Evolutionary conservation across 2,113 vertebrate species (phyloP).

Genomic region (Pimephales promelas): DNA sequence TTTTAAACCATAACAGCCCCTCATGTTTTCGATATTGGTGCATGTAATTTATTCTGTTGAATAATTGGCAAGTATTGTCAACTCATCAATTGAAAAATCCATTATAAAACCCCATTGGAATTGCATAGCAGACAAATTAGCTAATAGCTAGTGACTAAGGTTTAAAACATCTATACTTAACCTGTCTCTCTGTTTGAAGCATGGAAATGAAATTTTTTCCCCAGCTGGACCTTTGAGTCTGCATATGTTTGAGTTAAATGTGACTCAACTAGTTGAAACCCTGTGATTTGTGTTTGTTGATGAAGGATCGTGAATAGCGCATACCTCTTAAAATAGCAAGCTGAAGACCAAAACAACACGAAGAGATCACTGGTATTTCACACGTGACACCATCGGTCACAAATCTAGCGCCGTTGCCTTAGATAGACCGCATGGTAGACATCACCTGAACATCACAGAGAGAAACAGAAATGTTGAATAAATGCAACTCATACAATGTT

Average conservation of each 20-base stretch:
- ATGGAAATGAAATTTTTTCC: too few species aligned
- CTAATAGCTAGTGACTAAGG: background rate
- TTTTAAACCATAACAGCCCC: too few species aligned
- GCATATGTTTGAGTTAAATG: background rate
- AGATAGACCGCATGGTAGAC: conserved; percentile 7
- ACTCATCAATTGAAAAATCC: too few species aligned
- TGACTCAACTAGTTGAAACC: background rate
- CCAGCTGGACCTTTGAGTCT: background rate
- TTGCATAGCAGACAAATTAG: background rate
- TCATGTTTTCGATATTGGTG: too few species aligned
- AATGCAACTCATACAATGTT: background rate
- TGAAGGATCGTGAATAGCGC: conserved; percentile 45
- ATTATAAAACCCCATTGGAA: too few species aligned
- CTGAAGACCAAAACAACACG: conserved; percentile 44
- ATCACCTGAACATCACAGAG: conserved; percentile 8
- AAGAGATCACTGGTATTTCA: conserved; percentile 54
- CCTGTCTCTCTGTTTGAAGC: background rate
- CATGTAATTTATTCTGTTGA: too few species aligned
- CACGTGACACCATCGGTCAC: conserved; percentile 24
- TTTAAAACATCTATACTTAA: background rate
- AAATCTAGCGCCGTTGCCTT: conserved; percentile 9
- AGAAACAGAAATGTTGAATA: too few species aligned
- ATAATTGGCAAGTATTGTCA: too few species aligned
- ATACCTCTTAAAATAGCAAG: conserved; percentile 46
- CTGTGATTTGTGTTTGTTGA: conserved; percentile 19